These are phyloP conservation scores for Phocides pigmalion DNA, from an alignment of 1,140 invertebrate species.

Conservation along the genomic window DNA sequence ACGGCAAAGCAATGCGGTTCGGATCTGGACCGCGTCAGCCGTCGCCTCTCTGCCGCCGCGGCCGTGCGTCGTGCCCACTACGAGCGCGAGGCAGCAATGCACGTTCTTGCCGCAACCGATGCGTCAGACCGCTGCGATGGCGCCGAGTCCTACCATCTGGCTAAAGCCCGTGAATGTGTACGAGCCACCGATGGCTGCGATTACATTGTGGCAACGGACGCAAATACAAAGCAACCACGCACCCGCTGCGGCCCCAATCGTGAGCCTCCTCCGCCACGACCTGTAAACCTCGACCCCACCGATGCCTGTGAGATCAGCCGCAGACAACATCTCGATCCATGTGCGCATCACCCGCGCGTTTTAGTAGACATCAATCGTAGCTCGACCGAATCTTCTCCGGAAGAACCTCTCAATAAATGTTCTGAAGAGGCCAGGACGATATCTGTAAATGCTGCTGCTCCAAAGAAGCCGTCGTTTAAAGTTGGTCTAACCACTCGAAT, in stretches of 20 bases:
- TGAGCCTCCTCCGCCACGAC: constrained; percentile 20
- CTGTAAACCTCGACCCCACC: constrained; percentile 35
- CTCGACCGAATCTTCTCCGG: background rate
- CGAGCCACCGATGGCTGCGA: constrained; percentile 44
- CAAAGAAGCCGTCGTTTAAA: background rate
- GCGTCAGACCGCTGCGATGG: constrained; percentile 25
- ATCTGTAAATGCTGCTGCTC: background rate
- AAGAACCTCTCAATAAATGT: background rate
- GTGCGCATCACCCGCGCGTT: constrained; percentile 46
- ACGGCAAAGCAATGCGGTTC: constrained; percentile 16
- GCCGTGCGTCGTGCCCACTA: constrained; percentile 37
- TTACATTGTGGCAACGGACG: constrained; percentile 32
- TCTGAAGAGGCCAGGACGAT: background rate
- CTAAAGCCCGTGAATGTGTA: constrained; percentile 36
- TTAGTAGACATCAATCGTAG: constrained; percentile 49
- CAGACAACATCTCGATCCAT: constrained; percentile 42
- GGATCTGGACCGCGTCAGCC: constrained; percentile 37
- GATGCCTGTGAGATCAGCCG: constrained; percentile 37
- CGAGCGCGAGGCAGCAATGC: constrained; percentile 28
- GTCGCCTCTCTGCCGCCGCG: constrained; percentile 32
- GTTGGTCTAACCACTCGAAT: constrained; percentile 28
- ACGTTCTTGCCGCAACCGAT: constrained; percentile 17
- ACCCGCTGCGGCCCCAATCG: constrained; percentile 6
- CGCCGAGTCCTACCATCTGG: background rate
- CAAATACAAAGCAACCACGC: background rate